Percentiles rank a stretch among this genome's conserved stretches.
These are phyloP conservation scores for Thunnus albacares DNA, from an alignment of 2,797 vertebrate genomes.

Conservation along the genomic window DNA sequence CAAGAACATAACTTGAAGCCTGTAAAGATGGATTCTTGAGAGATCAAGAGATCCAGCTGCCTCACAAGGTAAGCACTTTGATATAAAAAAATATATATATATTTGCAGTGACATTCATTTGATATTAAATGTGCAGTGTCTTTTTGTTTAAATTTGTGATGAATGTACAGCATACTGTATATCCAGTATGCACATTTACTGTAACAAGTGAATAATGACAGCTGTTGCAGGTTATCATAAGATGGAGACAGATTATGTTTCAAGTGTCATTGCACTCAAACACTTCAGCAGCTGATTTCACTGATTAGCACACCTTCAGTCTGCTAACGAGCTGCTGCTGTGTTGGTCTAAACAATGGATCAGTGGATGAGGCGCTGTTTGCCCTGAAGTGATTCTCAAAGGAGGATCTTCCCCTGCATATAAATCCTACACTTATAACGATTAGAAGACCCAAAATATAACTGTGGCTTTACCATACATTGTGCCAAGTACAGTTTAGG, in stretches of 20 bases:
- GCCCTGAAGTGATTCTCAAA: background rate
- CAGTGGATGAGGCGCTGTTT: background rate
- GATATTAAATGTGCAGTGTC: background rate
- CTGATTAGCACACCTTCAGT: background rate
- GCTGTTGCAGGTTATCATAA: background rate
- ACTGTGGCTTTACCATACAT: background rate
- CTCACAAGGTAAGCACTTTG: too few species aligned
- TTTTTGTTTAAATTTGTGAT: background rate
- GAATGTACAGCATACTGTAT: too few species aligned
- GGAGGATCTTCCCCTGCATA: background rate
- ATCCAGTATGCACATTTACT: background rate
- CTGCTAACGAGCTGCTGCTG: background rate
- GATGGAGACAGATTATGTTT: background rate
- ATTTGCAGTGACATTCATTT: background rate
- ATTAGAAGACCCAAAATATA: background rate
- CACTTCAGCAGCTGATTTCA: too few species aligned
- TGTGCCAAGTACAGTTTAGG: too few species aligned
- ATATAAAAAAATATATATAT: background rate
- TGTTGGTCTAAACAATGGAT: background rate
- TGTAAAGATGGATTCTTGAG: too few species aligned
- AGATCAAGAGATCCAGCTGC: too few species aligned
- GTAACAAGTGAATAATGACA: background rate
- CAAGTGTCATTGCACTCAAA: constrained; percentile 5
- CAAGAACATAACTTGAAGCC: too few species aligned
- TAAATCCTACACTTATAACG: background rate